These are phyloP conservation scores for Danionella dracula DNA, from an alignment of 2,797 vertebrate species.

Conservation along the genomic window DNA sequence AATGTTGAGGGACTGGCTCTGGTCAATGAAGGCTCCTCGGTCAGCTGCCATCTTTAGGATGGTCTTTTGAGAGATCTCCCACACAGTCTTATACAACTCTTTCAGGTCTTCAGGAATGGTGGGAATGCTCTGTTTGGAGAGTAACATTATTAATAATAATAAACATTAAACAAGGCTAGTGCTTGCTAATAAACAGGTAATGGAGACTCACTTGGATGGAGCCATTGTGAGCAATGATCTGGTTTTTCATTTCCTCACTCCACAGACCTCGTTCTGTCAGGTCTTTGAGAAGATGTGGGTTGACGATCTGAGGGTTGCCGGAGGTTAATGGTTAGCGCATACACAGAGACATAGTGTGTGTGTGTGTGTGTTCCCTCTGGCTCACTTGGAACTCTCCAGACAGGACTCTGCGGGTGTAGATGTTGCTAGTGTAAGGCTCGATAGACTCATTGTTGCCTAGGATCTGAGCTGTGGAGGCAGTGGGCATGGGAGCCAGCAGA, in stretches of 20 bases:
- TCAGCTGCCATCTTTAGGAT: constrained; percentile 95
- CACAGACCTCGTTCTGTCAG: constrained; percentile 90
- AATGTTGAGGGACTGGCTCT: constrained; percentile 98
- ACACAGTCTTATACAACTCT: constrained; percentile 93
- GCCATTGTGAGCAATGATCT: constrained; percentile 88
- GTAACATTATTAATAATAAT: too few species aligned
- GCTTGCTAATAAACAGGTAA: neutral
- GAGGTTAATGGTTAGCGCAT: neutral
- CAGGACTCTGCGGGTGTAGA: constrained; percentile 94
- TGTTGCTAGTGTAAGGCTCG: constrained; percentile 96
- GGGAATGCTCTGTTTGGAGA: constrained; percentile 78
- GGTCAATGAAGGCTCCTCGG: constrained; percentile 92
- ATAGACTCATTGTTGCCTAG: constrained; percentile 97
- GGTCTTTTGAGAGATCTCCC: constrained; percentile 96
- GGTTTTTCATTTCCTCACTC: constrained; percentile 97
- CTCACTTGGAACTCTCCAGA: constrained; percentile 96
- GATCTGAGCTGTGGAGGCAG: constrained; percentile 96
- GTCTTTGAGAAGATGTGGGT: constrained; percentile 94
- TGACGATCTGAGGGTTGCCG: constrained; percentile 76
- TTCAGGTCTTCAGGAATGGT: constrained; percentile 88
- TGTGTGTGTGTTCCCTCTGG: too few species aligned
- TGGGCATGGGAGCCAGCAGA: constrained; percentile 94
- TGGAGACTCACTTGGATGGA: constrained; percentile 84
- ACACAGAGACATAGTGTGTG: neutral
- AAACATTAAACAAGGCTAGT: too few species aligned